phyloP scores from a whole-genome alignment of 2,797 vertebrate genomes.

The Acipenser oxyrinchus region DNA sequence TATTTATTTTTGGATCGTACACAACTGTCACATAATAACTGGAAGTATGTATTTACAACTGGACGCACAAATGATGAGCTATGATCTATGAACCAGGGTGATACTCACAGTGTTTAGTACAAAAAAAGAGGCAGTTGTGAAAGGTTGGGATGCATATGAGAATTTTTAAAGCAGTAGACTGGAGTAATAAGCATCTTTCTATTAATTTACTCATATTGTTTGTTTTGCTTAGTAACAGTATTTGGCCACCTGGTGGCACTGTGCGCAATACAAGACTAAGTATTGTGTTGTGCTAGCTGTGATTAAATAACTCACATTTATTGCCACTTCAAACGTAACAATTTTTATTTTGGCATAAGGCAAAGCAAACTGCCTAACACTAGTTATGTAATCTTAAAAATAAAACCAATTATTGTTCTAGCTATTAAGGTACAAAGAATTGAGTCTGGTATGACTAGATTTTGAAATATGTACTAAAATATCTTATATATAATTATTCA shows the following conservation, averaged over 20 bases:
- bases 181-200: neutral
- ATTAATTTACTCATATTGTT: neutral
- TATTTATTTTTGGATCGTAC: constrained; percentile 25
- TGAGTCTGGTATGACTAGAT: too few species aligned
- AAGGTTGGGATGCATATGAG: constrained; percentile 7
- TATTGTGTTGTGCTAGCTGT: too few species aligned
- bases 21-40: constrained; percentile 39
- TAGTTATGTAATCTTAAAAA: too few species aligned
- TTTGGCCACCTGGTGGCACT: neutral
- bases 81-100: constrained; percentile 13
- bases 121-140: neutral
- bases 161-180: neutral
- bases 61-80: constrained; percentile 37
- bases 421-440: too few species aligned
- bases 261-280: neutral
- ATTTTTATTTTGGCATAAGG: neutral
- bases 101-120: constrained; percentile 19
- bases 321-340: neutral
- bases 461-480: too few species aligned
- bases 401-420: too few species aligned
- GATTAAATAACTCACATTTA: neutral
- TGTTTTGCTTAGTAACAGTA: neutral
- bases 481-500: too few species aligned
- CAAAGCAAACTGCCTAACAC: neutral
- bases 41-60: constrained; percentile 39